phyloP scores from a whole-genome alignment of 2,797 vertebrate genomes.

The Enteromius unitaeniatus region DNA sequence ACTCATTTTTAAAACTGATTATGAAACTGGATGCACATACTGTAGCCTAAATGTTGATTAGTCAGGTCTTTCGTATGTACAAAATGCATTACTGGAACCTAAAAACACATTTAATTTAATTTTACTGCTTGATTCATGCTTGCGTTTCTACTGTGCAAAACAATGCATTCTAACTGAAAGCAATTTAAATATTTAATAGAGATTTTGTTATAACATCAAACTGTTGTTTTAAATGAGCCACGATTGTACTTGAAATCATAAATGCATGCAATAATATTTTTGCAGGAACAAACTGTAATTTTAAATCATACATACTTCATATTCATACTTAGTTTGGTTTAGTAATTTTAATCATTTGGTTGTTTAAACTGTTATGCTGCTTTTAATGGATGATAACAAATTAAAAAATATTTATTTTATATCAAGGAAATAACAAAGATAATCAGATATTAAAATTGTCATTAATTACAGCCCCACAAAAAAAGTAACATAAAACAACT shows the following conservation, averaged over 20 bases:
- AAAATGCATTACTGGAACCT: not conserved
- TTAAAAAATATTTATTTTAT: no score
- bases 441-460: not conserved
- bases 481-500: not conserved
- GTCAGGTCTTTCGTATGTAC: not conserved
- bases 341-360: not conserved
- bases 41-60: not conserved
- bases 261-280: not conserved
- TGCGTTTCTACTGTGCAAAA: not conserved
- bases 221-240: not conserved
- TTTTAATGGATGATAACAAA: not conserved
- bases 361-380: not conserved
- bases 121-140: not conserved
- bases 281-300: not conserved
- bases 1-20: not conserved
- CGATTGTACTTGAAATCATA: not conserved
- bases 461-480: not conserved
- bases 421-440: not conserved
- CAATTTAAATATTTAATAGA: not conserved
- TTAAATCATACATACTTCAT: not conserved
- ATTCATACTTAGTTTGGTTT: not conserved
- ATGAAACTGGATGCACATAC: not conserved
- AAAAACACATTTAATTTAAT: slow-evolving; percentile 1
- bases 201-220: not conserved
- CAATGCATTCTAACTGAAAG: not conserved